Percentiles rank a stretch among this genome's conserved stretches.
These are phyloP conservation scores for Tenualosa thibaudeaui DNA, from an alignment of 2,797 vertebrate genomes.

Conservation along the genomic window DNA sequence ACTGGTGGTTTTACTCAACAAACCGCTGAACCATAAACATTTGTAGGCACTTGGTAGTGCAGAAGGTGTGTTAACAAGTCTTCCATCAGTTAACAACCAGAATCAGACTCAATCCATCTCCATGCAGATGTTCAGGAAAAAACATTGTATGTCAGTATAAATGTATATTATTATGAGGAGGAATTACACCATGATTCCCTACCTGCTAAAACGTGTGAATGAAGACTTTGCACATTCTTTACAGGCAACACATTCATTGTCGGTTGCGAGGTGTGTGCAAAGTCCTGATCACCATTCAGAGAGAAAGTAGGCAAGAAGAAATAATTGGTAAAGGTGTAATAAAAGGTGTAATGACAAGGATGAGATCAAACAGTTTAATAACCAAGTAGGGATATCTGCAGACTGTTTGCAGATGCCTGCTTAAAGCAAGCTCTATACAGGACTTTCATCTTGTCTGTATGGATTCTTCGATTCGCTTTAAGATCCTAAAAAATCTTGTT, in stretches of 20 bases:
- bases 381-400: background rate
- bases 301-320: background rate
- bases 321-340: background rate
- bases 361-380: background rate
- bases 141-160: background rate
- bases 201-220: background rate
- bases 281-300: background rate
- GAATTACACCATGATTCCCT: background rate
- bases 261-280: background rate
- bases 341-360: background rate
- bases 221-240: conserved; percentile 1
- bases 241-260: background rate
- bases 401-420: background rate
- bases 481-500: too few species aligned
- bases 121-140: background rate
- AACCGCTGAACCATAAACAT: background rate
- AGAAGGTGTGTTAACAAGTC: too few species aligned
- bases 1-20: too few species aligned
- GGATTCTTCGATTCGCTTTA: too few species aligned
- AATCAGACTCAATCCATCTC: background rate
- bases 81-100: background rate
- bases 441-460: background rate
- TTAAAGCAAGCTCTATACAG: background rate
- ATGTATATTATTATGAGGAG: background rate
- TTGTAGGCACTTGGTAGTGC: background rate